Conservation (phyloP, 2,113 vertebrate genomes). For the Otocyon megalotis region DNA sequence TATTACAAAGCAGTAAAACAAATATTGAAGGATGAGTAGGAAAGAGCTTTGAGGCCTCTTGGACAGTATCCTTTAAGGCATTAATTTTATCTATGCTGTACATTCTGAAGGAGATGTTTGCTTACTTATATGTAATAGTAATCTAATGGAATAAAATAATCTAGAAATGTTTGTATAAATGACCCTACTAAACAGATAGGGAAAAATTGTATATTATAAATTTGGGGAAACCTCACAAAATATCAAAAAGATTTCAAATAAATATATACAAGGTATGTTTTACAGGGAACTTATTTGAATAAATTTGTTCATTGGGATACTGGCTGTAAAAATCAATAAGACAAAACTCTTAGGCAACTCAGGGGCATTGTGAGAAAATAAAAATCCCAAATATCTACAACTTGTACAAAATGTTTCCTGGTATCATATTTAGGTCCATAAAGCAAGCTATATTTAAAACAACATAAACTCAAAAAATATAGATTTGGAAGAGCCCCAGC, state of each 20-base stretch:
- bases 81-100: not conserved
- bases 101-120: not conserved
- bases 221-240: not conserved
- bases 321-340: not conserved
- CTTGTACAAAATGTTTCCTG: not conserved
- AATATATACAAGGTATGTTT: not conserved
- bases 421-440: not conserved
- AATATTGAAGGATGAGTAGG: not conserved
- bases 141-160: not conserved
- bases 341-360: not conserved
- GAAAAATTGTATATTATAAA: not conserved
- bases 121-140: not conserved
- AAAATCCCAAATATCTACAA: not conserved
- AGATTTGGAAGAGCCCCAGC: not conserved
- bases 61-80: not conserved
- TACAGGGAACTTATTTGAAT: not conserved
- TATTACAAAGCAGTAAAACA: not conserved
- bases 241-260: slow-evolving; percentile 43
- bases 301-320: not conserved
- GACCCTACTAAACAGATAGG: not conserved
- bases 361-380: not conserved
- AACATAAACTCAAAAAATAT: not conserved
- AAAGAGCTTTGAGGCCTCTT: not conserved
- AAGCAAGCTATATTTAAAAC: not conserved
- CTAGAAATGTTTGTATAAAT: slow-evolving; percentile 5